Base-by-base conservation (phyloP, 2,888 invertebrate genomes). In the Drosophila differens region DNA sequence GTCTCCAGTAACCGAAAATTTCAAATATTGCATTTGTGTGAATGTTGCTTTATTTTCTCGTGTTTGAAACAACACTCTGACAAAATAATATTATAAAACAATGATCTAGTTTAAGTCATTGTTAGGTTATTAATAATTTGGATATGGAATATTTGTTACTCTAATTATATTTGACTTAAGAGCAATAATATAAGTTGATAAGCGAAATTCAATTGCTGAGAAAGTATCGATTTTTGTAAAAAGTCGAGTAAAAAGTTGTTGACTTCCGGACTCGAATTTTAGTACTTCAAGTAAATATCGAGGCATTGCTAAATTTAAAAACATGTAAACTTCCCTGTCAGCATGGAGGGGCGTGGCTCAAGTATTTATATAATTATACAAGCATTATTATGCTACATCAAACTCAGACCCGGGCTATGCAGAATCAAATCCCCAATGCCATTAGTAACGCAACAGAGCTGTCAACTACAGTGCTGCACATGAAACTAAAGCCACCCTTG, bases 361-460 rank as follows among this genome's bases (percentile, higher is more conserved):
- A n/a, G n/a, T 25, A 70, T 76, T 79, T 74, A 77, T 71, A 65
- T 80, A 77, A 80, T 74, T 80, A 77, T 70, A 55, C 72, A 71
- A 52, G 69, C 81, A 71, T 87, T 85, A 74, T 70, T 71, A 74
- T 81, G 74, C 70, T 70, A 77, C 72, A 67, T 83, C 69, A 69
- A 78, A 49, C 65, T 71, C 80, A 76, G 70, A 55, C 53, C 59
- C 52, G 16, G 44, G 54, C 60, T 35, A 33, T 28, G 28, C 28
- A n/a, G 47, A 55, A 41, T 61, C 63, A 76, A 81, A 71, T 82
- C 83, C 85, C 88, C 63, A 67, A 85, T 60, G 85, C 73, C 85
- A 85, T 85, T 88, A 85, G 75, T 68, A 63, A 63, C 32, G 66
- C 73, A 74, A 64, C 75, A 58, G 63, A 76, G 81, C 85, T 85